These are phyloP conservation scores for Austrolebias charrua DNA, from an alignment of 2,797 vertebrate species.

Conservation along the genomic window DNA sequence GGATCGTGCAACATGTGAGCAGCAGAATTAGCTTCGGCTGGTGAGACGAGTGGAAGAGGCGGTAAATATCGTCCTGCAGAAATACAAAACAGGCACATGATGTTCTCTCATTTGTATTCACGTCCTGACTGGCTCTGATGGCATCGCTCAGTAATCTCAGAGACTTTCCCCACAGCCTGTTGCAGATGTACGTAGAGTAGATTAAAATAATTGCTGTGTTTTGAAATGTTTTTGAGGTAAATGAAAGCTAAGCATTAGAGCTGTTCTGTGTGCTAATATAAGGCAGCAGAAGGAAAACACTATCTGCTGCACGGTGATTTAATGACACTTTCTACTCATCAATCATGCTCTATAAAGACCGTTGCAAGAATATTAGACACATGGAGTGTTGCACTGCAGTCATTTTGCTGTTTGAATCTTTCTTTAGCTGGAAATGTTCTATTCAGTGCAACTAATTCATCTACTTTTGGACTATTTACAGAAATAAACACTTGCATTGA, in stretches of 20 bases:
- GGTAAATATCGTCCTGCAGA: constrained; percentile 14
- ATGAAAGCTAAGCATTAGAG: background rate
- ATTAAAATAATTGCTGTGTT: background rate
- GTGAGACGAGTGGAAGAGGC: constrained; percentile 26
- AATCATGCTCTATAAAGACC: background rate
- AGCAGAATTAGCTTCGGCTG: constrained; percentile 31
- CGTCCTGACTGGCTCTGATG: constrained; percentile 5
- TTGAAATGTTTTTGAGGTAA: background rate
- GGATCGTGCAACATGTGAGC: constrained; percentile 20
- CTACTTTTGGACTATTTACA: no score
- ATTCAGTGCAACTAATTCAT: background rate
- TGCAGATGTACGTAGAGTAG: background rate
- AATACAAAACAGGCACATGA: constrained; percentile 3
- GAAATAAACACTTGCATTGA: background rate
- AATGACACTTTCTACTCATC: background rate
- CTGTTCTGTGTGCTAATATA: background rate
- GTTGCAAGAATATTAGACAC: background rate
- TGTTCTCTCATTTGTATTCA: constrained; percentile 24
- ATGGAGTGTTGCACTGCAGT: background rate
- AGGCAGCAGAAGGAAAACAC: no score
- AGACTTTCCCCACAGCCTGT: background rate
- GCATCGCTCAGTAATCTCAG: background rate
- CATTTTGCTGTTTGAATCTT: background rate
- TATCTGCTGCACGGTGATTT: no score
- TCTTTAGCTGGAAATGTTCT: background rate